phyloP scores from a whole-genome alignment of 2,888 invertebrate species.

The Drosophila fungiperda region DNA sequence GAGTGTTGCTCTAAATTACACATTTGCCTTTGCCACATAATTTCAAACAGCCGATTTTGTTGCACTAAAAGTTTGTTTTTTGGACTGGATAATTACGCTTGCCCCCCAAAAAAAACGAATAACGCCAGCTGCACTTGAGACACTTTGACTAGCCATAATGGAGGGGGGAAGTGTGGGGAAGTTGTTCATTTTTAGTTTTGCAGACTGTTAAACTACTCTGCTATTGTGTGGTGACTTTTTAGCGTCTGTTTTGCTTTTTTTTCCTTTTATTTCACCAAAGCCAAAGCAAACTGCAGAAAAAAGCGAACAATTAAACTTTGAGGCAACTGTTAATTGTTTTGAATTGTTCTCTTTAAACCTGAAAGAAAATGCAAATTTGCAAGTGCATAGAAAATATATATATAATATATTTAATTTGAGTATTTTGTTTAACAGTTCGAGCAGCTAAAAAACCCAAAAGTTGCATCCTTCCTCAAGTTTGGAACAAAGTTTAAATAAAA shows the following conservation, averaged over 20 bases:
- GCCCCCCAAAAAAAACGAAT: conserved; percentile 9
- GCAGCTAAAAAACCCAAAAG: background rate
- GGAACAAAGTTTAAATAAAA: background rate
- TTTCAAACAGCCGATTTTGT: background rate
- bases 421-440: conserved; percentile 7
- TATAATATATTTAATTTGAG: conserved; percentile 2
- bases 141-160: conserved; percentile 40
- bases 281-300: conserved; percentile 52
- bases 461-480: background rate
- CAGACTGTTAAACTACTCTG: conserved; percentile 15
- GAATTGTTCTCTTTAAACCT: conserved; percentile 51
- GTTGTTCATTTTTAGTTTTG: background rate
- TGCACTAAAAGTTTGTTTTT: background rate
- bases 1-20: conserved; percentile 37
- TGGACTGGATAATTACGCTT: conserved; percentile 45
- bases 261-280: conserved; percentile 20
- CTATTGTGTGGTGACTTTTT: conserved; percentile 36
- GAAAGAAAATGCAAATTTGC: conserved; percentile 54
- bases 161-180: background rate
- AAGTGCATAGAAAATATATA: conserved; percentile 2
- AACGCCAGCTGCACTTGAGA: conserved; percentile 66
- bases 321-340: conserved; percentile 55
- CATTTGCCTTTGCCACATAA: conserved; percentile 39
- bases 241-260: conserved; percentile 7
- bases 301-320: conserved; percentile 77